A percentile compares a stretch with the other conserved stretches of the same genome.
phyloP scores from a whole-genome alignment of 2,797 vertebrate genomes.

The Ctenopoma kingsleyae region DNA sequence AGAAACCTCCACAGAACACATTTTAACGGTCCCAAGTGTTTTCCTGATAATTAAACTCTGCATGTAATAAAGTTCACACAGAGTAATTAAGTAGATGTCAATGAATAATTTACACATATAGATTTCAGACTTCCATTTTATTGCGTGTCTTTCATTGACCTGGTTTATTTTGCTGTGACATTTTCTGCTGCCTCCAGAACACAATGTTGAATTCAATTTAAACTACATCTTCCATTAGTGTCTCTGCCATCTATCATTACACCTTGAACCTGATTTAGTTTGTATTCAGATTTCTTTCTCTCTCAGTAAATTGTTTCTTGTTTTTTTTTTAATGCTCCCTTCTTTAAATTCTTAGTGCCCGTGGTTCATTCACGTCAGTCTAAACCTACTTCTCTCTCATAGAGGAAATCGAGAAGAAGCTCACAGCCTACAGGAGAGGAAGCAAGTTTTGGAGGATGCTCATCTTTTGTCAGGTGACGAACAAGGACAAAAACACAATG shows the following conservation, averaged over 20 bases:
- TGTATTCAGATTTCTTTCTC: conserved; percentile 17
- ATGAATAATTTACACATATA: conserved; percentile 30
- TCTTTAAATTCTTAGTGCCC: not conserved
- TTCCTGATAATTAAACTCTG: conserved; percentile 14
- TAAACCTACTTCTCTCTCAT: conserved; percentile 36
- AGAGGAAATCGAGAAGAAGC: conserved; percentile 99
- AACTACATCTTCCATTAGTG: conserved; percentile 26
- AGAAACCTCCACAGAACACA: not conserved
- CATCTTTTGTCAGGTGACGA: conserved; percentile 96
- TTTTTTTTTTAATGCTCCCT: conserved; percentile 14
- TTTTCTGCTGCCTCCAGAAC: conserved; percentile 8
- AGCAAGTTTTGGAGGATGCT: conserved; percentile 98
- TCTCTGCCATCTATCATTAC: conserved; percentile 29
- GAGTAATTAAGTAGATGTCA: conserved; percentile 10
- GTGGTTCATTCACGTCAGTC: conserved; percentile 26
- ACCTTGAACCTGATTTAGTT: conserved; percentile 46
- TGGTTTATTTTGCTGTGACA: conserved; percentile 26
- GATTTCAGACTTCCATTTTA: conserved; percentile 28
- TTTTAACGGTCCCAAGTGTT: conserved; percentile 5
- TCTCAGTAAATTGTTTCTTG: not conserved
- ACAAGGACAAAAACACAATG: not conserved
- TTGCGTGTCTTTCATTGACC: conserved; percentile 7
- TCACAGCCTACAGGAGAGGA: conserved; percentile 94
- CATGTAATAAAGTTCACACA: conserved; percentile 11
- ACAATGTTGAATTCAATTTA: conserved; percentile 25